Evolutionary conservation across 2,888 invertebrate genomes (phyloP), one percentile per base, ranked within the genome.

Genomic region (Drosophila mercatorum): DNA sequence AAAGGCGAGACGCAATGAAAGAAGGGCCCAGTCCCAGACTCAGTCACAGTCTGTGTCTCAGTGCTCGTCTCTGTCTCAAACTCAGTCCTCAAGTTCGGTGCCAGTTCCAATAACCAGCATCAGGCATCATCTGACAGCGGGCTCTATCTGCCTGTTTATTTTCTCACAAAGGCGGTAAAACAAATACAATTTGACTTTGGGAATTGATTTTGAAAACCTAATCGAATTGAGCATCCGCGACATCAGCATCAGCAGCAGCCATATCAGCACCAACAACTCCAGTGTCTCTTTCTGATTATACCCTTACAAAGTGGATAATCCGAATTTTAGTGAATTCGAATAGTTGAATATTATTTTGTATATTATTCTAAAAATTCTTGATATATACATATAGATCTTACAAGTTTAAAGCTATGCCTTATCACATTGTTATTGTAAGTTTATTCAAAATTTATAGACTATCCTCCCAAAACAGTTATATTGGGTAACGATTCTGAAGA

Each of bases 121-220:
- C 71, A 43, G 56, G 17, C 40, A 40, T 49, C 80, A 40, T 53
- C 68, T 46, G 69, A 34, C 41, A 51, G 17, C 34, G 41, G 14
- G 40, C 51, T 58, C 22, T 36, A 49, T 36, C 41, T 57, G 63
- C 53, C 70, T 84, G 84, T 90, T 84, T 84, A 80, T 90, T 90
- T 84, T 90, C 90, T 90, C 90, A 84, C 87, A 77, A 72, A 88
- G 72, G 77, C 81, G 81, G 77, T 68, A 90, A 84, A 73, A 69
- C 86, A 84, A 84, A 90, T 78, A 86, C 67, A 80, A 67, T 46
- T 64, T 55, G 36, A 60, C 66, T 74, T 80, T 67, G 69, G 63
- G 67, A 77, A 80, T 90, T 68, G 84, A 90, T 88, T 84, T 84
- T 88, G 83, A 78, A 86, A 84, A 84, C 84, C 84, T 88, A 84